A percentile compares a stretch with the other conserved stretches of the same genome.
phyloP scores from a whole-genome alignment of 1,140 invertebrate species.

The Anastrepha obliqua region DNA sequence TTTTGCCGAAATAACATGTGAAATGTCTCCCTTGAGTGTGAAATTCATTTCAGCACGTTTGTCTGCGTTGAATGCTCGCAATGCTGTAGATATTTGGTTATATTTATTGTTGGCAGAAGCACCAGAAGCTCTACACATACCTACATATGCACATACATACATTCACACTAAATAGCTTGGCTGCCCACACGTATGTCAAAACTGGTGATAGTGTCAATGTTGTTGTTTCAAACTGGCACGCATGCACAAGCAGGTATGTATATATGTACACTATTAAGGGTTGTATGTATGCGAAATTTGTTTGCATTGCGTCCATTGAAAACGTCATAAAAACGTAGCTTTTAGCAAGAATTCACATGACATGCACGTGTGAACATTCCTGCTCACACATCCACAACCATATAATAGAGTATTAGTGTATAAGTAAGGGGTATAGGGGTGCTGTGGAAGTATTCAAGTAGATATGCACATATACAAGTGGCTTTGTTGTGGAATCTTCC shows the following conservation, averaged over 20 bases:
- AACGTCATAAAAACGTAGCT: neutral
- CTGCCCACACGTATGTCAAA: neutral
- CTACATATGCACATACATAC: too few relatives aligned
- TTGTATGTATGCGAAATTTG: neutral
- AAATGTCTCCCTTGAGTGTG: neutral
- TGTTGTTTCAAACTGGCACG: neutral
- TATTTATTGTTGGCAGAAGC: neutral
- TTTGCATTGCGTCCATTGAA: neutral
- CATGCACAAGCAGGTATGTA: neutral
- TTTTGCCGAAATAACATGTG: neutral
- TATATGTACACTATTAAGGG: neutral
- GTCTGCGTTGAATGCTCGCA: neutral
- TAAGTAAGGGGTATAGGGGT: too few relatives aligned
- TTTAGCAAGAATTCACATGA: neutral
- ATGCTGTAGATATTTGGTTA: neutral
- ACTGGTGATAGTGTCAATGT: neutral
- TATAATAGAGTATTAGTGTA: too few relatives aligned
- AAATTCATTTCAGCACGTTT: slow-evolving; percentile 2
- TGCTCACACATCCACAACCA: too few relatives aligned
- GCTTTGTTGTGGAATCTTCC: neutral
- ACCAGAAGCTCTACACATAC: too few relatives aligned
- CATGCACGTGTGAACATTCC: too few relatives aligned
- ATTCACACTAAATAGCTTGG: too few relatives aligned
- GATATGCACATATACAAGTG: neutral
- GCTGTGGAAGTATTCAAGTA: neutral